Percentiles rank a stretch among this genome's conserved stretches.
These are phyloP conservation scores for Bombus impatiens DNA, from an alignment of 1,140 invertebrate species.

Conservation along the genomic window DNA sequence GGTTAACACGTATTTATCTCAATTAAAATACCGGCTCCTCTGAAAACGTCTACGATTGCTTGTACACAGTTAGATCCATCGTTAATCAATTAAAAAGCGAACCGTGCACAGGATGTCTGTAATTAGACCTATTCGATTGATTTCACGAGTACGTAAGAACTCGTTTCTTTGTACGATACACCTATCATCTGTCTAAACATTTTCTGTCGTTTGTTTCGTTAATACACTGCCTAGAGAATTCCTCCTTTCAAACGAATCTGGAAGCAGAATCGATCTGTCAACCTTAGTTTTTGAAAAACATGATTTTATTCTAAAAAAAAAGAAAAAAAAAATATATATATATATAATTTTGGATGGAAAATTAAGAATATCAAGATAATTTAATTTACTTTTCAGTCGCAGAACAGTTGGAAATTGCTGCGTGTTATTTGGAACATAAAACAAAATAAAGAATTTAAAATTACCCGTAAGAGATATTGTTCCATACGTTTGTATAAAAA, in stretches of 20 bases:
- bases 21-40: slow-evolving; percentile 49
- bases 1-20: slow-evolving; percentile 55
- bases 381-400: not conserved
- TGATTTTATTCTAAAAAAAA: not conserved
- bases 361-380: not conserved
- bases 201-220: not conserved
- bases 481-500: not conserved
- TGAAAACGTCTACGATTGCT: slow-evolving; percentile 33
- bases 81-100: slow-evolving; percentile 40
- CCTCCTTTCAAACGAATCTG: not conserved
- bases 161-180: not conserved
- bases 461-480: not conserved
- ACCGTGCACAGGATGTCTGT: not conserved
- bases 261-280: not conserved
- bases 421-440: not conserved
- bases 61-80: slow-evolving; percentile 10
- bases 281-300: not conserved
- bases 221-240: not conserved
- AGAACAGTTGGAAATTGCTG: not conserved
- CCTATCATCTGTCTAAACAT: no score
- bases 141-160: not conserved
- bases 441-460: not conserved
- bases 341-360: not conserved
- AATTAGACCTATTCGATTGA: slow-evolving; percentile 37
- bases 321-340: not conserved